Evolutionary conservation across 2,888 invertebrate genomes (phyloP), one percentile per base, ranked within the genome.

Genomic region (Cataglyphis cursor): DNA sequence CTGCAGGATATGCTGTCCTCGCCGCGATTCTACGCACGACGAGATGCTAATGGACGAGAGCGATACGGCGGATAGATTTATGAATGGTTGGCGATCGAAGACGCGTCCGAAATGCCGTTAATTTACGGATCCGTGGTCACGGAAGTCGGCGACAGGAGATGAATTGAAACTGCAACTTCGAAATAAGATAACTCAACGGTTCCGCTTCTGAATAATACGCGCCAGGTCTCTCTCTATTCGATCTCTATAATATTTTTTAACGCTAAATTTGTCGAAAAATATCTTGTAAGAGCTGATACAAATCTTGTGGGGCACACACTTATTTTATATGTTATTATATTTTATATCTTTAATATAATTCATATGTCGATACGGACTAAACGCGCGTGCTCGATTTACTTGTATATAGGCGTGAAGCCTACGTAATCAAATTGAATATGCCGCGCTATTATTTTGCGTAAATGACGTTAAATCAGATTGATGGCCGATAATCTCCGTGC

Each of bases 21-120:
- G 70, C 31, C 85, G 83, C 88, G 91, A 91, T 91, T 90, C 89
- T 85, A 84, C 82, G 87, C 83, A 85, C 80, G 89, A 89, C 88
- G 89, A 87, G 89, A 92, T 91, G 90, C 90, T 92, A 92, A 92
- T 92, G 89, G 88, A 82, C 87, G 87, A 78, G 89, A 88, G 88
- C 89, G 90, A 87, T 90, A 89, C 81, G 84, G 85, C 38, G 51
- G 73, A 54, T 62, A 82, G 78, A 86, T 89, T 88, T 86, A 89
- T 82, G 86, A 82, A 81, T 72, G 65, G 31, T 28, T n/a, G 48
- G 51, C 48, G 68, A 78, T 81, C 65, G 84, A 88, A 70, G 51
- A 51, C 62, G 72, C 64, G 59, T n/a, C 62, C 48, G 65, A 78
- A 64, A 70, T 38, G 83, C 85, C 73, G 64, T 68, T 82, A 66